Base-by-base conservation (phyloP, 2,888 invertebrate species). In the Nemapogon koenigi region DNA sequence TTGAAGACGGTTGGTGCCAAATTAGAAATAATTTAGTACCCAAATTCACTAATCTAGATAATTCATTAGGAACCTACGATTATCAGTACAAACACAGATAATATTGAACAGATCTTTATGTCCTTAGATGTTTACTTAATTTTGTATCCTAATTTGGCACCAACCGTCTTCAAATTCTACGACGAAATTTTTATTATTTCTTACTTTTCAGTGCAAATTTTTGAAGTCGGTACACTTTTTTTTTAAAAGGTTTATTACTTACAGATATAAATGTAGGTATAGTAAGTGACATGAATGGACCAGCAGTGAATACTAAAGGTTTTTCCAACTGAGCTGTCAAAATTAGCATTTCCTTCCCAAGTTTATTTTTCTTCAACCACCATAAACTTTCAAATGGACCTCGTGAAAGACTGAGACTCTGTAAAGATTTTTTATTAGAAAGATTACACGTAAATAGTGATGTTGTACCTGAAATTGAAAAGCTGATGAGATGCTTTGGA, bases 231-330 rank as follows among this genome's bases (percentile, higher is more conserved):
- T 16, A 35, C 31, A 35, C 30, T 27, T 37, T 30, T 31, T 11
- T 36, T n/a, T 28, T 28, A 28, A 28, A 4, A 28, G 36, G 28
- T 19, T 16, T 11, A 14, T 26, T 17, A 40, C 45, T 37, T 41
- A 45, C 43, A 25, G 39, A 43, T 10, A 45, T 42, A 38, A 45
- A 45, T 10, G 45, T 45, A 16, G 40, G 37, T 3, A 45, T 37
- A 15, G 41, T 45, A 4, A 45, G 40, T n/a, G 41, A 17, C 2
- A 39, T 43, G 16, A 45, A 45, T 0, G 45, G 45, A 1, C 45
- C 45, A 30, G 45, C 45, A 2, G 45, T 43, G 10, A 45, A 42
- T 2, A 39, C 32, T 2, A 45, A 27, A 16, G 36, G 30, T 19
- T 42, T 43, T 11, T 35, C 37, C 17, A 45, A 37, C 30, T 43